Conservation (phyloP, 1,140 invertebrate genomes). For the Theocolax elegans region DNA sequence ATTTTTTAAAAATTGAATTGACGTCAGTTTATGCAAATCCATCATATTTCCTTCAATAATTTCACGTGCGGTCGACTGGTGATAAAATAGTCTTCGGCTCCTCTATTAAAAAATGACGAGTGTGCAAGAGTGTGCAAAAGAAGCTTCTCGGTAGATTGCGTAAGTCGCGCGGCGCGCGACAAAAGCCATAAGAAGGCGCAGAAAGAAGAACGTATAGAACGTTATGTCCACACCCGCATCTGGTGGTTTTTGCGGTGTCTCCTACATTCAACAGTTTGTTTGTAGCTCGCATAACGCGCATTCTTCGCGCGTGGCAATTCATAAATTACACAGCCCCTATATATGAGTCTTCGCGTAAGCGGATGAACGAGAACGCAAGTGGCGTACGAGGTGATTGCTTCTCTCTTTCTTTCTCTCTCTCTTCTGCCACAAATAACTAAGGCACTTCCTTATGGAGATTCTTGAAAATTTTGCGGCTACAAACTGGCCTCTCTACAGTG, state of each 20-base stretch:
- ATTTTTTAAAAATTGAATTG: too few relatives aligned
- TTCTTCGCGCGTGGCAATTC: constrained; percentile 20
- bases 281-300: constrained; percentile 16
- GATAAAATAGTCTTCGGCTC: too few relatives aligned
- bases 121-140: too few relatives aligned
- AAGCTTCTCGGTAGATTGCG: neutral
- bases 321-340: constrained; percentile 34
- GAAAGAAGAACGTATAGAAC: neutral
- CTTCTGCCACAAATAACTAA: constrained; percentile 15
- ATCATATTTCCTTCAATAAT: too few relatives aligned
- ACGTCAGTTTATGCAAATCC: too few relatives aligned
- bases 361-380: constrained; percentile 8
- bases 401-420: too few relatives aligned
- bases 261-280: constrained; percentile 20
- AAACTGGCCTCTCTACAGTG: neutral
- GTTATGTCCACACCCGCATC: constrained; percentile 23
- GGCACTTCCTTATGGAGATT: constrained; percentile 35
- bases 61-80: too few relatives aligned
- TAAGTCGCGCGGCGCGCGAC: neutral
- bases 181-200: neutral
- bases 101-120: too few relatives aligned
- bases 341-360: neutral
- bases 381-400: constrained; percentile 1
- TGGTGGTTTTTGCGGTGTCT: neutral
- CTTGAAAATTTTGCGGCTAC: constrained; percentile 28